These are phyloP conservation scores for Drosophila falleni DNA, from an alignment of 2,888 invertebrate species.

Conservation along the genomic window DNA sequence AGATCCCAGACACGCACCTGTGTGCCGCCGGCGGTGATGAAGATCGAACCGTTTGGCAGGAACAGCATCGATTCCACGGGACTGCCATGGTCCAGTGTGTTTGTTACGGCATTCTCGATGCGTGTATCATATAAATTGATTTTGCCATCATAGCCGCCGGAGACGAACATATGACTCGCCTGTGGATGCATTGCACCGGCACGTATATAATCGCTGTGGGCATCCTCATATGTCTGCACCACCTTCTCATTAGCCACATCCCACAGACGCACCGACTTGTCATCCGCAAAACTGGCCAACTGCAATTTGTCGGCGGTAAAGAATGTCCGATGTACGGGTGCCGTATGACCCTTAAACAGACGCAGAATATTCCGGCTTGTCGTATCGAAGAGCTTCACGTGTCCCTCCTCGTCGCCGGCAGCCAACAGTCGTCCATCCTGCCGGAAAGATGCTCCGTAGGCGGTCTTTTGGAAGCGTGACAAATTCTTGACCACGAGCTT, in stretches of 20 bases:
- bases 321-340: conserved; percentile 91
- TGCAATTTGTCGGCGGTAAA: conserved; percentile 92
- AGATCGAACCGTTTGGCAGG: conserved; percentile 95
- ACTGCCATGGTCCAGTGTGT: conserved; percentile 93
- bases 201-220: conserved; percentile 92
- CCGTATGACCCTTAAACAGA: conserved; percentile 93
- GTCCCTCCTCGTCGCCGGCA: conserved; percentile 95
- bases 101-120: conserved; percentile 87
- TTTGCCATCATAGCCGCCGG: conserved; percentile 95
- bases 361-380: conserved; percentile 92
- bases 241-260: conserved; percentile 94
- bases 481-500: conserved; percentile 93
- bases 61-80: conserved; percentile 96
- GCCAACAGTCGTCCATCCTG: conserved; percentile 93
- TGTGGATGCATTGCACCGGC: conserved; percentile 93
- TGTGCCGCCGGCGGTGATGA: conserved; percentile 96
- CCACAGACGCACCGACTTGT: conserved; percentile 95
- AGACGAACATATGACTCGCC: conserved; percentile 91
- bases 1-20: conserved; percentile 97
- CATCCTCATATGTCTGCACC: conserved; percentile 88
- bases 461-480: conserved; percentile 92
- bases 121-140: conserved; percentile 95
- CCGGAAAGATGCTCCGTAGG: conserved; percentile 94
- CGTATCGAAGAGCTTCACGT: conserved; percentile 95
- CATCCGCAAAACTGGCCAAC: conserved; percentile 95